Evolutionary conservation across 1,140 invertebrate genomes (phyloP), one percentile per base, ranked within the genome.

Genomic region (Eurosta solidaginis): DNA sequence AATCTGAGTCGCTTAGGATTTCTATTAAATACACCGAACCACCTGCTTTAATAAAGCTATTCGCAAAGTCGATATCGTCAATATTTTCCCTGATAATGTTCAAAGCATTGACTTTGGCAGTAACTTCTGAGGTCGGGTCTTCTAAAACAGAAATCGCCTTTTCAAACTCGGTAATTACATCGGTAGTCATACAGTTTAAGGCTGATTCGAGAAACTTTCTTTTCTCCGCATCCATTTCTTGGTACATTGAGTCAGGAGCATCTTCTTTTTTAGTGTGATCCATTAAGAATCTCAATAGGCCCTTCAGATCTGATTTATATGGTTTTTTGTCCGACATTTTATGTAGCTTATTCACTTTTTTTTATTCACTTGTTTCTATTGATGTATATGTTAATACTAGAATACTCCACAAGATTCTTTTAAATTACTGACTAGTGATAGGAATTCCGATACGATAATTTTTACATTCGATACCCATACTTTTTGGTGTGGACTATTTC

Each of bases 41-140:
- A 20, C 92, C 91, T 77, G 93, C 90, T 87, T 92, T 93, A 76
- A 91, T 89, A 81, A 93, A 93, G 88, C 93, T 91, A 79, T 90
- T 91, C 3, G 92, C 91, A 68, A 90, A 85, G 81, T 93, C 91
- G 25, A 92, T 89, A 77, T 88, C 89, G 78, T 91, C 91, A 47
- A 89, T 89, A 82, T 87, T 89, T 77, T 91, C 89, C 1, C 84
- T 81, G 25, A 92, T 85, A 29, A 86, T 84, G 45, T 92, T 90
- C 0, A 93, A 78, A 2, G 90, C 89, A 73, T 82, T 80, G 45
- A 90, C 88, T 49, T 86, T 82, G 77, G 90, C 88, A 54, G 89
- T 88, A 17, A 88, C 87, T 10, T 79, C 52, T 68, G 89, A 84
- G 0, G 77, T 47, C 3, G 87, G 84, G 14, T 86, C 84, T 40